Percentiles rank a stretch among this genome's conserved stretches.
Evolutionary conservation across 2,797 vertebrate species (phyloP).

Genomic region (Pipistrellus nathusii): DNA sequence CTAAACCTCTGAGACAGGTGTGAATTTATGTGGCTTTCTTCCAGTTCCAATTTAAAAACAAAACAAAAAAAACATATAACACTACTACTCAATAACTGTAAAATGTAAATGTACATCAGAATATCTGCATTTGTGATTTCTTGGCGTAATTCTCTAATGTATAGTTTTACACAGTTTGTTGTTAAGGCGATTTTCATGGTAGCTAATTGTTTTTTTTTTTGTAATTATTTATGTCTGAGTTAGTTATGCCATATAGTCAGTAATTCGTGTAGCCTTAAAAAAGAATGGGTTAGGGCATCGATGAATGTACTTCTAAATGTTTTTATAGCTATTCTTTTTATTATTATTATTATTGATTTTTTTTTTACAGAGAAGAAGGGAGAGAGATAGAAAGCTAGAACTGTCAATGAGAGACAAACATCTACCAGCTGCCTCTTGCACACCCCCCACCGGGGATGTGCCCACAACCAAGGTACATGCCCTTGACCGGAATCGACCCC

Average conservation of each 20-base stretch:
- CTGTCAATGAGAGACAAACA: too few species aligned
- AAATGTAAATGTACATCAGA: neutral
- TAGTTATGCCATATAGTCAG: neutral
- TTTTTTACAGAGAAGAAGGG: too few species aligned
- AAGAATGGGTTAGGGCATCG: conserved; percentile 24
- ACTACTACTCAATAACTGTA: neutral
- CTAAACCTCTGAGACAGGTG: neutral
- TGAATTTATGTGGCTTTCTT: neutral
- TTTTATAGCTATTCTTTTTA: neutral
- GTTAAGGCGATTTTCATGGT: conserved; percentile 26
- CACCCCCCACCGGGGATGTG: too few species aligned
- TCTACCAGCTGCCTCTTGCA: too few species aligned
- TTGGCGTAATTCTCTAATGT: conserved; percentile 11
- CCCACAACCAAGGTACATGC: too few species aligned
- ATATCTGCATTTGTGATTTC: neutral
- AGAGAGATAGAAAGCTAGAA: too few species aligned
- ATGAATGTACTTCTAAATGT: conserved; percentile 27
- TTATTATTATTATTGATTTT: too few species aligned
- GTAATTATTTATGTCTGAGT: conserved; percentile 50
- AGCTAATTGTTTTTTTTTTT: conserved; percentile 30
- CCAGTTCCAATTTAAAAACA: neutral
- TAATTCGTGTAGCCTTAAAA: conserved; percentile 50
- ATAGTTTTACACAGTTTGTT: neutral
- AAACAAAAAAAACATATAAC: neutral
- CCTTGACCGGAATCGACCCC: too few species aligned